Conservation (phyloP, 2,113 vertebrate genomes). For the Aspiorhynchus laticeps region DNA sequence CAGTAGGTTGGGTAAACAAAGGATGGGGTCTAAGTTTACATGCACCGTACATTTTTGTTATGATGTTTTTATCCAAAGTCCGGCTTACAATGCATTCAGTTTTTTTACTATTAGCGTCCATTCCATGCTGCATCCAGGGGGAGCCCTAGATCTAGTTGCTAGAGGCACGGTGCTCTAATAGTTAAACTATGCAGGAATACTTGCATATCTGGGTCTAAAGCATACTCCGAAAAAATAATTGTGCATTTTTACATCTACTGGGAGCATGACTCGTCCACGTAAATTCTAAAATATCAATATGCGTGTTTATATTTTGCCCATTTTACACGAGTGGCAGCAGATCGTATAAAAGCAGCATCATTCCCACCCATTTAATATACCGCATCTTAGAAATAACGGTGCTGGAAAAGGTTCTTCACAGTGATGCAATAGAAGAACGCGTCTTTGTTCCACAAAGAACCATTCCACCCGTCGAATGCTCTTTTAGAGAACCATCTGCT, state of each 20-base stretch:
- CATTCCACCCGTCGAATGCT: too few species aligned
- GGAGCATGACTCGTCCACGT: neutral
- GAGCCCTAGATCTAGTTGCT: neutral
- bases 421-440: too few species aligned
- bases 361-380: neutral
- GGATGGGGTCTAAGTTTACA: neutral
- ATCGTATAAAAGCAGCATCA: neutral
- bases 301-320: neutral
- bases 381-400: too few species aligned
- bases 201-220: neutral
- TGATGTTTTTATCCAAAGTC: neutral
- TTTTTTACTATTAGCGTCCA: neutral
- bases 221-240: too few species aligned
- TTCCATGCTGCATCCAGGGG: neutral
- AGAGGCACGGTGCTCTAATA: neutral
- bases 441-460: too few species aligned
- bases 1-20: neutral
- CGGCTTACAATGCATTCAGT: neutral
- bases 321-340: too few species aligned
- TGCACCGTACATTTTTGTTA: neutral
- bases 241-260: neutral
- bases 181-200: neutral
- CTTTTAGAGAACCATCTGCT: too few species aligned
- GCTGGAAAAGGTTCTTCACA: too few species aligned
- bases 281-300: neutral